phyloP scores from a whole-genome alignment of 2,888 invertebrate genomes.

The Cephonodes hylas region DNA sequence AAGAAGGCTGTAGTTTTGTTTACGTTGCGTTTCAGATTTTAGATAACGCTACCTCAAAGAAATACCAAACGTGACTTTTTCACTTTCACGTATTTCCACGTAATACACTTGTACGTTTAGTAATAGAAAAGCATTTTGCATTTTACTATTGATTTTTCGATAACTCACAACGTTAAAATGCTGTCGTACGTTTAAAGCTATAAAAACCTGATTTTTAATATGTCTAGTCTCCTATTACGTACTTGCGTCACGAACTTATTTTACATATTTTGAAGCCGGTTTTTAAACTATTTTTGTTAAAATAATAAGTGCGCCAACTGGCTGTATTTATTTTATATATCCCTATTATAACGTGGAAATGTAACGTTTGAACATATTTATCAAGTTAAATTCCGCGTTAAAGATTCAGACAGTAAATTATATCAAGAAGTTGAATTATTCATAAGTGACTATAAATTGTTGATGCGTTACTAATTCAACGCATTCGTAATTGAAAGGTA shows the following conservation, averaged over 20 bases:
- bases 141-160: background rate
- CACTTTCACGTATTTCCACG: background rate
- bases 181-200: background rate
- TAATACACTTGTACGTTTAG: background rate
- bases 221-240: background rate
- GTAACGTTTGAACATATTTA: background rate
- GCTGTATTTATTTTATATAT: background rate
- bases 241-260: background rate
- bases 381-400: background rate
- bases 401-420: background rate
- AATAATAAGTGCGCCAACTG: background rate
- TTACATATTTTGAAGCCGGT: background rate
- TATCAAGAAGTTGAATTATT: background rate
- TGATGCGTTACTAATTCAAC: background rate
- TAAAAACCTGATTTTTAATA: background rate
- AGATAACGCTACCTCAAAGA: background rate
- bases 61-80: constrained; percentile 2
- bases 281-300: background rate
- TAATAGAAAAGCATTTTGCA: background rate
- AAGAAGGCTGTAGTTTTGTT: background rate
- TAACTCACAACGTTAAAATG: background rate
- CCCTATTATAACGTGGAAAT: background rate
- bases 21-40: constrained; percentile 3
- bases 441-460: background rate
- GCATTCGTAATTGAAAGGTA: background rate